Conservation (phyloP, 1,140 invertebrate genomes). For the Macrostomum lignano region DNA sequence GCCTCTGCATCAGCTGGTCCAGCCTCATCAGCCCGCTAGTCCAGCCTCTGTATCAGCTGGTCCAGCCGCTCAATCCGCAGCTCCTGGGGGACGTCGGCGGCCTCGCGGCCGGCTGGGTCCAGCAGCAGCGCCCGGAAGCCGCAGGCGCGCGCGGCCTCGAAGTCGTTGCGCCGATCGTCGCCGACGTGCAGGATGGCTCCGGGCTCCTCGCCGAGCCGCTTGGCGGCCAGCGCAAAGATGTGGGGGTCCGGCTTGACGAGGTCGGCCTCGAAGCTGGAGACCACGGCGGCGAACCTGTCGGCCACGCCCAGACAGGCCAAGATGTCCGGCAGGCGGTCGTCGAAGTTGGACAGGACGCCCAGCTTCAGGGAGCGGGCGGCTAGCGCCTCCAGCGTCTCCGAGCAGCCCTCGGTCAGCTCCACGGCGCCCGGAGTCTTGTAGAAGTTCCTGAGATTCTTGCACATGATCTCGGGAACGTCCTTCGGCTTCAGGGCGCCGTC, state of each 20-base stretch:
- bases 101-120: too few species aligned
- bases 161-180: too few species aligned
- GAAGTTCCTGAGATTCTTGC: constrained; percentile 35
- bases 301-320: constrained; percentile 36
- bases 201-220: too few species aligned
- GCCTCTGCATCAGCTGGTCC: too few species aligned
- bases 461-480: constrained; percentile 30
- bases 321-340: constrained; percentile 42
- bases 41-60: too few species aligned
- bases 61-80: too few species aligned
- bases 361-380: constrained; percentile 12
- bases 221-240: constrained; percentile 49
- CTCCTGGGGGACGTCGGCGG: too few species aligned
- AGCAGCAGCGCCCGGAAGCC: too few species aligned
- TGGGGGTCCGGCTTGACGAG: constrained; percentile 40
- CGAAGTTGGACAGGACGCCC: constrained; percentile 60
- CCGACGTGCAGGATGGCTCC: too few species aligned
- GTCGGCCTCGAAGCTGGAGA: constrained; percentile 44
- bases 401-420: constrained; percentile 36
- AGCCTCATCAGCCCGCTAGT: too few species aligned
- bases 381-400: constrained; percentile 35
- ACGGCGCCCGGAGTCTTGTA: too few species aligned
- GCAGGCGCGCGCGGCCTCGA: too few species aligned
- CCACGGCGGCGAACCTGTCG: constrained; percentile 45
- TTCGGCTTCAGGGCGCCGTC: constrained; percentile 20